Conservation (phyloP, 1,140 invertebrate genomes). For the Habropoda laboriosa region DNA sequence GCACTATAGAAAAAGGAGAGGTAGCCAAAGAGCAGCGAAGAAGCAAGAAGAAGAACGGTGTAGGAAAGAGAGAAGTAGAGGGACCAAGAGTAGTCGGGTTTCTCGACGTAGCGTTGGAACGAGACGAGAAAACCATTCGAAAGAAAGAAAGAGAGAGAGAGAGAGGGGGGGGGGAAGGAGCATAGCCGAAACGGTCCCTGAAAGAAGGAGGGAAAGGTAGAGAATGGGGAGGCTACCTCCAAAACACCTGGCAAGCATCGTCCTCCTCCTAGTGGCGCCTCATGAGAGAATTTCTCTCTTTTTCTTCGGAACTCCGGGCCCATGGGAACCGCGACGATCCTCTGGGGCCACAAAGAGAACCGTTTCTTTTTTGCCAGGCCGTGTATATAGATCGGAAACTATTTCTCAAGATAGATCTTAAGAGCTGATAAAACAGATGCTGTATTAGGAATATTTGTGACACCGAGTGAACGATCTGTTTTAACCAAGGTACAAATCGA, state of each 20-base stretch:
- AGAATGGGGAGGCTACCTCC: slow-evolving; percentile 54
- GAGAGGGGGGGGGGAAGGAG: slow-evolving; percentile 32
- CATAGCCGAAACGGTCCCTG: slow-evolving; percentile 26
- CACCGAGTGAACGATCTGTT: background rate
- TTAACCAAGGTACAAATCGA: background rate
- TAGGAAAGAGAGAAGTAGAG: background rate
- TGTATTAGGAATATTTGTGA: background rate
- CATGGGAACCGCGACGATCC: slow-evolving; percentile 74
- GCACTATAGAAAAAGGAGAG: slow-evolving; percentile 23
- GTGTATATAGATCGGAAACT: slow-evolving; percentile 50
- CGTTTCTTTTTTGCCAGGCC: slow-evolving; percentile 61
- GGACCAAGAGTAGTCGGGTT: slow-evolving; percentile 16
- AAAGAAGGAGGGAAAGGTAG: slow-evolving; percentile 40
- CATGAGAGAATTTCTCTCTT: slow-evolving; percentile 73
- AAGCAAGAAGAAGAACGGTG: background rate
- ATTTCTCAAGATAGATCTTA: slow-evolving; percentile 29
- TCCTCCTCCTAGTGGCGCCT: slow-evolving; percentile 75
- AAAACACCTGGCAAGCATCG: slow-evolving; percentile 77
- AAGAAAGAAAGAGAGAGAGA: slow-evolving; percentile 11
- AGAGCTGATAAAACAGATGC: background rate
- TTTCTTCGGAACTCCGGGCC: slow-evolving; percentile 64
- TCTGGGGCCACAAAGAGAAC: slow-evolving; percentile 66
- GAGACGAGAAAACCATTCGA: slow-evolving; percentile 15
- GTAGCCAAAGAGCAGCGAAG: background rate
- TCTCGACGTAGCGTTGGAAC: slow-evolving; percentile 15